Evolutionary conservation across 2,797 vertebrate genomes (phyloP).

Genomic region (Salarias fasciatus): DNA sequence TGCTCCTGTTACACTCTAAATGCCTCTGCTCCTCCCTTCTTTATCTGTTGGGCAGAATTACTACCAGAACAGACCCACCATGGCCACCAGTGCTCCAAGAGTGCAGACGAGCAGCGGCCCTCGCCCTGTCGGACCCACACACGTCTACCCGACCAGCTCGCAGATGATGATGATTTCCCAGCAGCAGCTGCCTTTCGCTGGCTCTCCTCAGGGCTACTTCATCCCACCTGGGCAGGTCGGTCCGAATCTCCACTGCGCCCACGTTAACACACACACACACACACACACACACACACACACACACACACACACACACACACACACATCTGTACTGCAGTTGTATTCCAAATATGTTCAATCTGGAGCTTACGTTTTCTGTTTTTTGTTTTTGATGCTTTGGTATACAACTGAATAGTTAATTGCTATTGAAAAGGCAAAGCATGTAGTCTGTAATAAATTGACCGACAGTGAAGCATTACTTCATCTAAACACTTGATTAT

Average conservation of each 20-base stretch:
- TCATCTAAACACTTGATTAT: too few relatives aligned
- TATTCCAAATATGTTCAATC: too few relatives aligned
- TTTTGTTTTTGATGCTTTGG: too few relatives aligned
- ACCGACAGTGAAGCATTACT: too few relatives aligned
- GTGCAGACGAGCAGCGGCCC: conserved; percentile 90
- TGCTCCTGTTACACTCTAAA: conserved; percentile 2
- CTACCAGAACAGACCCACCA: conserved; percentile 90
- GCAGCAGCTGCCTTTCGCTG: conserved; percentile 91
- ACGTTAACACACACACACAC: too few relatives aligned
- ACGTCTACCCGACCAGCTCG: conserved; percentile 91
- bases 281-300: too few relatives aligned
- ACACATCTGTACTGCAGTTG: too few relatives aligned
- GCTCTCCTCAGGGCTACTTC: conserved; percentile 95
- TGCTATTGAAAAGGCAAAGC: too few relatives aligned
- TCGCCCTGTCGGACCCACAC: conserved; percentile 89
- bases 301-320: too few relatives aligned
- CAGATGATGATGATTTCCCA: conserved; percentile 99
- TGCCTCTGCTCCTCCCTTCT: neutral
- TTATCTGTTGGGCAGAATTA: conserved; percentile 84
- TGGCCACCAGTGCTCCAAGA: conserved; percentile 89
- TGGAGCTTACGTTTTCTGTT: too few relatives aligned
- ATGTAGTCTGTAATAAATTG: too few relatives aligned
- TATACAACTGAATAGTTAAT: too few relatives aligned
- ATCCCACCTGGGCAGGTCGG: conserved; percentile 91
- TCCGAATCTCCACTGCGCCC: neutral